Evolutionary conservation across 92 coral and sea anemone species (phyloP), one percentile per base, ranked within the genome.

Genomic region (Muricea muricata): DNA sequence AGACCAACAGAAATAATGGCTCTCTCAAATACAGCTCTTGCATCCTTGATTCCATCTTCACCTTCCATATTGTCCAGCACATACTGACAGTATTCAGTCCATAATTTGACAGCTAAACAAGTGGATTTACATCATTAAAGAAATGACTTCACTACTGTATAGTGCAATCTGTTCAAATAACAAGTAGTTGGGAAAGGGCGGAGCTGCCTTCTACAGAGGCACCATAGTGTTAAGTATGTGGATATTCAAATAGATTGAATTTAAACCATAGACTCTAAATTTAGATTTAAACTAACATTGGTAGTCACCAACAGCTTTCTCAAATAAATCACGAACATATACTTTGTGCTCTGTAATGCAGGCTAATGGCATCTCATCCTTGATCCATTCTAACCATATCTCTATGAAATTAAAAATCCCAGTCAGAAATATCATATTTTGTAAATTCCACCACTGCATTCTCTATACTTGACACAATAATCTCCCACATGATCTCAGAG

Each of bases 21-120:
- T 88, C 91, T 94, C 79, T 97, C 99, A 92, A 97, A 97, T 7
- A 83, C 91, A 80, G 90, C 87, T 74, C 99, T 87, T 15, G 94
- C 97, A 58, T 76, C 89, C 37, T 84, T 78, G 23, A 97, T 67
- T 20, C 98, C 92, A 69, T 83, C 79, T 48, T 87, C 81, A 20
- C 93, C 98, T 26, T 94, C 98, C 99, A 97, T 97, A 72, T 72
- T 92, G 35, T 97, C 99, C 99, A 97, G 89, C 65, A 92, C 79
- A 75, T 94, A 97, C 89, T 97, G 98, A 65, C 99, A 97, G 57
- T 92, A 97, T 54, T 93, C 92, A 21, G 91, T 86, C 99, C 99
- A 96, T 26, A 96, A 26, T 47, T 90, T 89, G 21, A 96, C 93
- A 87, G 98, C 99, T 96, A 50, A 10, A 50, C 25, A 31, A 32